These are phyloP conservation scores for Hoplostethus atlanticus DNA, from an alignment of 2,797 vertebrate species.

Conservation along the genomic window DNA sequence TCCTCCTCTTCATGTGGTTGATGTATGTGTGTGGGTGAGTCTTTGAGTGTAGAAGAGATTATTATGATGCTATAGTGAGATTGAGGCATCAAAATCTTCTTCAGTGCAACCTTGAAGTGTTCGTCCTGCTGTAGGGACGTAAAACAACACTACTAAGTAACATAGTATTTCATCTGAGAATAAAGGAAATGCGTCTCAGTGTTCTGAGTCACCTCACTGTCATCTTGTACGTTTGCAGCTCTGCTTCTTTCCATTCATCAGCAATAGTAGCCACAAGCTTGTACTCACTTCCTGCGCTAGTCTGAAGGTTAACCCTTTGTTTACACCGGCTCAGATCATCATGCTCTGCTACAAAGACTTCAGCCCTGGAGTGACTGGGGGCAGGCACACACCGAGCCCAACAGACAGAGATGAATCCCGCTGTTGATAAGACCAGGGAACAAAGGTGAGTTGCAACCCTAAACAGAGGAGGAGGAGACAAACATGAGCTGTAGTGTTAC, in stretches of 20 bases:
- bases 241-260: slow-evolving; percentile 56
- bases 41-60: slow-evolving; percentile 6
- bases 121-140: neutral
- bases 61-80: neutral
- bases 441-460: slow-evolving; percentile 60
- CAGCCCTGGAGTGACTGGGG: slow-evolving; percentile 31
- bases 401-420: slow-evolving; percentile 65
- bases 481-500: neutral
- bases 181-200: neutral
- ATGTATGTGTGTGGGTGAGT: slow-evolving; percentile 1
- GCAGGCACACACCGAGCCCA: slow-evolving; percentile 23
- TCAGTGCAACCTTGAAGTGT: neutral
- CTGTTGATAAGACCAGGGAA: slow-evolving; percentile 59
- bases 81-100: neutral
- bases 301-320: slow-evolving; percentile 65
- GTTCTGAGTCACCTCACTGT: slow-evolving; percentile 55
- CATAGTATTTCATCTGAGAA: neutral
- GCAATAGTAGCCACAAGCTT: slow-evolving; percentile 44
- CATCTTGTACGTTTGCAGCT: slow-evolving; percentile 25
- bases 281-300: slow-evolving; percentile 68
- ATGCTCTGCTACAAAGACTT: slow-evolving; percentile 59
- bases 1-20: slow-evolving; percentile 21
- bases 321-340: slow-evolving; percentile 51
- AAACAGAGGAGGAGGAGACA: neutral
- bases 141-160: neutral